A percentile compares a stretch with the other conserved stretches of the same genome.
Conservation (phyloP, 1,140 invertebrate genomes). For the Drosophila mauritiana region DNA sequence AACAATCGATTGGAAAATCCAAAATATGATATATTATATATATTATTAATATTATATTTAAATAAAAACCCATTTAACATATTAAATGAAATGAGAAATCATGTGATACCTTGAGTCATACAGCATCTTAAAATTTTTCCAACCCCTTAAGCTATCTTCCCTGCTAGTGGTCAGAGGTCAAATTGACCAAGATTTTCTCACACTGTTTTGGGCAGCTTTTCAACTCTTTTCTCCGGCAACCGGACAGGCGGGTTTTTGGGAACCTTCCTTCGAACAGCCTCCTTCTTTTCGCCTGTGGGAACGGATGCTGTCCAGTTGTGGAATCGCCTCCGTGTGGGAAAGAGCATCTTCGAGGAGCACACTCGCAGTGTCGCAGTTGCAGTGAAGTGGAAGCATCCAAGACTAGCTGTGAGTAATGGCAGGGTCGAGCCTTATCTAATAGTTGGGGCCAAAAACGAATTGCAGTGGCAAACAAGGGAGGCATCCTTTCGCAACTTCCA, state of each 20-base stretch:
- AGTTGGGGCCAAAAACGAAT: slow-evolving; percentile 58
- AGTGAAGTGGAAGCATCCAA: slow-evolving; percentile 12
- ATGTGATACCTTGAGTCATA: not conserved
- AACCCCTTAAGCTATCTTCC: slow-evolving; percentile 33
- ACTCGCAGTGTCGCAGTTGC: not conserved
- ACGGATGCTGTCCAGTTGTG: slow-evolving; percentile 60
- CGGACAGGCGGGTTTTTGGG: slow-evolving; percentile 60
- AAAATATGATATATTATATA: not conserved
- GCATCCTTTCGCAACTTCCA: not conserved
- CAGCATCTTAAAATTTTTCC: slow-evolving; percentile 35
- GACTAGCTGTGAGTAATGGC: slow-evolving; percentile 42
- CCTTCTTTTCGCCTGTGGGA: slow-evolving; percentile 58
- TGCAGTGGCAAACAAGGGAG: slow-evolving; percentile 33
- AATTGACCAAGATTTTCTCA: slow-evolving; percentile 73
- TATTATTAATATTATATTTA: no score
- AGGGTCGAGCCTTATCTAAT: slow-evolving; percentile 42
- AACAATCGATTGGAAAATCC: not conserved
- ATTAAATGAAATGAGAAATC: no score
- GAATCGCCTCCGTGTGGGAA: slow-evolving; percentile 60
- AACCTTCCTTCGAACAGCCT: slow-evolving; percentile 3
- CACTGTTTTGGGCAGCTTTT: slow-evolving; percentile 69
- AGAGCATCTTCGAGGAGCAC: slow-evolving; percentile 39
- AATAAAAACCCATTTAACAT: no score
- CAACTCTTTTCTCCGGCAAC: slow-evolving; percentile 71
- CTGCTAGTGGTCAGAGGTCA: slow-evolving; percentile 66